phyloP scores from a whole-genome alignment of 2,888 invertebrate species.

The Dendrolimus houi region DNA sequence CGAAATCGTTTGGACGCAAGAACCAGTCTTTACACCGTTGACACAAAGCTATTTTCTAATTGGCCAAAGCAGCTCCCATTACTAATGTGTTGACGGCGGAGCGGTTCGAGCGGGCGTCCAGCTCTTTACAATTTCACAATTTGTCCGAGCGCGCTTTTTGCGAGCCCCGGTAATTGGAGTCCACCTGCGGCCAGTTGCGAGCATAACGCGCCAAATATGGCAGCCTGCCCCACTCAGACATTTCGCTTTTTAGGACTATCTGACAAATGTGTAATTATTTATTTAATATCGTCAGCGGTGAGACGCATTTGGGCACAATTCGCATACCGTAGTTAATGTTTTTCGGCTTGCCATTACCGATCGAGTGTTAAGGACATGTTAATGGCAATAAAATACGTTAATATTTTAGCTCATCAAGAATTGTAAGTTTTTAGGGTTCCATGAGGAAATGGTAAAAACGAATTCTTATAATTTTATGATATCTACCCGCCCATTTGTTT shows the following conservation, averaged over 20 bases:
- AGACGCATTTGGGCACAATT: conserved; percentile 65
- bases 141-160: conserved; percentile 69
- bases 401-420: conserved; percentile 25
- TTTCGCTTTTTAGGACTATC: conserved; percentile 67
- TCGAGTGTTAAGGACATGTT: conserved; percentile 35
- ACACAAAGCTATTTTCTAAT: neutral
- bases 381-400: conserved; percentile 34
- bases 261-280: conserved; percentile 77
- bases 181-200: conserved; percentile 56
- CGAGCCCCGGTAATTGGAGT: conserved; percentile 60
- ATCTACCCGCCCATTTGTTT: too few relatives aligned
- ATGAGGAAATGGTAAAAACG: too few relatives aligned
- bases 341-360: conserved; percentile 39
- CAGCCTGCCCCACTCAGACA: conserved; percentile 44
- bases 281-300: conserved; percentile 61
- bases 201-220: conserved; percentile 59
- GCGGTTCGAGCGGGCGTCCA: conserved; percentile 3
- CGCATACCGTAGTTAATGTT: conserved; percentile 52
- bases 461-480: too few relatives aligned
- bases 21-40: neutral
- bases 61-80: neutral
- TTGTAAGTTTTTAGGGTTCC: conserved; percentile 8
- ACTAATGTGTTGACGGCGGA: conserved; percentile 1
- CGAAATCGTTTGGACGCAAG: neutral
- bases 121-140: conserved; percentile 68